These are phyloP conservation scores for Melikaiella ostensackeni DNA, from an alignment of 2,888 invertebrate genomes.

Conservation along the genomic window DNA sequence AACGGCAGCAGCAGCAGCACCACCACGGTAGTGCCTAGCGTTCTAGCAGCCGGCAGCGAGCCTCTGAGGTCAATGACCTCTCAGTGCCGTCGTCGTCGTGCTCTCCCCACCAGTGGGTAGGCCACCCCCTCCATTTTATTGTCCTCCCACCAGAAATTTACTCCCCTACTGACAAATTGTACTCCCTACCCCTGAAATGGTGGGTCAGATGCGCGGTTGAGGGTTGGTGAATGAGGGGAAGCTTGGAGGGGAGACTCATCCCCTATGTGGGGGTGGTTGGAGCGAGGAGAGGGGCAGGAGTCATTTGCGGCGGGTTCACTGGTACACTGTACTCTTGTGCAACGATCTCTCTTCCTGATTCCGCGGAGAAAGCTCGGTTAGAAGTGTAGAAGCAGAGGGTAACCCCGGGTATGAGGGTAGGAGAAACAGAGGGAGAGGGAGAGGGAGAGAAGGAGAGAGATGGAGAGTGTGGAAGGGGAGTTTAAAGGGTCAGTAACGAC, in stretches of 20 bases:
- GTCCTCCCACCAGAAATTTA: constrained; percentile 45
- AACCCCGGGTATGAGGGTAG: constrained; percentile 30
- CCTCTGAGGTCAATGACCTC: constrained; percentile 76
- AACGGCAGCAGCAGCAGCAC: constrained; percentile 48
- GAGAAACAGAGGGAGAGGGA: constrained; percentile 18
- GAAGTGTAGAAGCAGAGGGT: no score
- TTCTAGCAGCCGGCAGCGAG: constrained; percentile 77
- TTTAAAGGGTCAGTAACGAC: constrained; percentile 63
- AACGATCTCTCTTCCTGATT: constrained; percentile 54
- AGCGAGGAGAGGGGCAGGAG: constrained; percentile 45
- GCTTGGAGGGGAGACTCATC: constrained; percentile 45
- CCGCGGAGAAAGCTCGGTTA: no score
- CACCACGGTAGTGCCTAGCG: constrained; percentile 69
- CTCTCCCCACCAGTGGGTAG: constrained; percentile 48
- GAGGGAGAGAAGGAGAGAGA: constrained; percentile 36
- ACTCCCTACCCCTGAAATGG: constrained; percentile 43
- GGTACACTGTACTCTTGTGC: constrained; percentile 55
- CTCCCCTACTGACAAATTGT: constrained; percentile 43
- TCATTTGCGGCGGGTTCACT: constrained; percentile 51
- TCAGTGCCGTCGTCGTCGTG: constrained; percentile 70
- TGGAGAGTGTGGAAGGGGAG: constrained; percentile 41
- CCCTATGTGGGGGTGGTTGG: constrained; percentile 42
- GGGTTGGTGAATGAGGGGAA: constrained; percentile 45
- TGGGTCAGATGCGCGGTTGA: constrained; percentile 47
- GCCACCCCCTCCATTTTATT: constrained; percentile 43